Percentiles rank a stretch among this genome's conserved stretches.
phyloP scores from a whole-genome alignment of 2,797 vertebrate genomes.

The Premnoplex brunnescens region DNA sequence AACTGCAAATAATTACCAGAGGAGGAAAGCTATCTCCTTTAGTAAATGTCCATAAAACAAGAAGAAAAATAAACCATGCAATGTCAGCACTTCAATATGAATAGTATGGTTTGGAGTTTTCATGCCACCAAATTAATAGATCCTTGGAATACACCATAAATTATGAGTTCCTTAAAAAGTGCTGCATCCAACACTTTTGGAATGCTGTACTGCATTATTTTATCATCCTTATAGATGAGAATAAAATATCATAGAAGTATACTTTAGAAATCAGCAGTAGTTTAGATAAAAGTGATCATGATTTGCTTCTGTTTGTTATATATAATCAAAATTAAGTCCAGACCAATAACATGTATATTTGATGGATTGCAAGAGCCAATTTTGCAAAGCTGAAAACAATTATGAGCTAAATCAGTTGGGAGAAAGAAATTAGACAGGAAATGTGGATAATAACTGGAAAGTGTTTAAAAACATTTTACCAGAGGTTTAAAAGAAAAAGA shows the following conservation, averaged over 20 bases:
- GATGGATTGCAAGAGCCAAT: conserved; percentile 25
- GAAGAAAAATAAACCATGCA: conserved; percentile 19
- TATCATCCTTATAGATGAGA: not conserved
- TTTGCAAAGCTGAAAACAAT: conserved; percentile 63
- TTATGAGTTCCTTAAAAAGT: conserved; percentile 29
- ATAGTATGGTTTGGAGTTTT: conserved; percentile 16
- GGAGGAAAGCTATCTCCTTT: not conserved
- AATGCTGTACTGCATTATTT: not conserved
- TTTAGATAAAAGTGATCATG: conserved; percentile 1
- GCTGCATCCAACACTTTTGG: conserved; percentile 13
- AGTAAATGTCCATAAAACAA: not conserved
- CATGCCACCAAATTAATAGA: conserved; percentile 24
- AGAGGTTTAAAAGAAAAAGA: not conserved
- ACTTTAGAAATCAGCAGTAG: conserved; percentile 5
- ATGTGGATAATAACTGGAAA: conserved; percentile 52
- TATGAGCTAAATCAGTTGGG: conserved; percentile 27
- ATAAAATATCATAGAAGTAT: not conserved
- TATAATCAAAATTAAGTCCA: conserved; percentile 39
- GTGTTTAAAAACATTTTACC: conserved; percentile 38
- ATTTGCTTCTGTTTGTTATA: conserved; percentile 38
- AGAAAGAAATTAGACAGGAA: conserved; percentile 58
- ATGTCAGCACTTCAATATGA: conserved; percentile 28
- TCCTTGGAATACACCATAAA: conserved; percentile 20
- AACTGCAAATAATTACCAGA: not conserved
- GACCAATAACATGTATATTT: conserved; percentile 13